Conservation (phyloP, 2,888 invertebrate species). For the Thelaira solivaga region DNA sequence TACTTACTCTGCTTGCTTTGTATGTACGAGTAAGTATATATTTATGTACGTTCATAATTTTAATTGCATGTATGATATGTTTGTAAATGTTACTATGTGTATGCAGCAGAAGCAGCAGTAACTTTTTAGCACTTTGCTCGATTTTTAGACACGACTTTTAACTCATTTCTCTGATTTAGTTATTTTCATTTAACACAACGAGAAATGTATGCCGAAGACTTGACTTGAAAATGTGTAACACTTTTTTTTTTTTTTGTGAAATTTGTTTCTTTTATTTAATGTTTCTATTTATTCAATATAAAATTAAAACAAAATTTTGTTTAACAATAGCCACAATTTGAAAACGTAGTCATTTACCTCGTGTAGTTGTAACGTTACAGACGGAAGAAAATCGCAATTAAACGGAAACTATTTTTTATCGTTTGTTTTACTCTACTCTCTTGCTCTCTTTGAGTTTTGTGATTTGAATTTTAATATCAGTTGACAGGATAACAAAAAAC, state of each 20-base stretch:
- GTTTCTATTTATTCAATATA: slow-evolving; percentile 43
- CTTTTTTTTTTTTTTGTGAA: slow-evolving; percentile 48
- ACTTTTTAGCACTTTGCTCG: slow-evolving; percentile 70
- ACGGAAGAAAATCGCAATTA: slow-evolving; percentile 9
- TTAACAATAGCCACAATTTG: slow-evolving; percentile 52
- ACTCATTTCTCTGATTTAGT: slow-evolving; percentile 43
- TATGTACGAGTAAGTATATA: not conserved
- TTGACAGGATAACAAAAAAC: slow-evolving; percentile 11
- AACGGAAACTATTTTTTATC: not conserved
- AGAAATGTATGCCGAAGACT: slow-evolving; percentile 9
- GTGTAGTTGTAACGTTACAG: slow-evolving; percentile 47
- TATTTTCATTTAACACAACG: slow-evolving; percentile 45
- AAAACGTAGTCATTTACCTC: slow-evolving; percentile 41
- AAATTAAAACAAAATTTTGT: slow-evolving; percentile 55
- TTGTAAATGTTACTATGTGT: not conserved
- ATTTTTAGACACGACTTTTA: slow-evolving; percentile 64
- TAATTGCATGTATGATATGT: not conserved
- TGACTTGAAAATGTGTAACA: slow-evolving; percentile 57
- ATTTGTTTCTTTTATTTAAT: slow-evolving; percentile 29
- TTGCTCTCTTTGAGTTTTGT: not conserved
- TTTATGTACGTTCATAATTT: not conserved
- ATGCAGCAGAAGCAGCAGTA: slow-evolving; percentile 30
- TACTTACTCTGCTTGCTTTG: slow-evolving; percentile 5
- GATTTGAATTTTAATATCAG: not conserved
- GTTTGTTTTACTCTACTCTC: not conserved